Evolutionary conservation across 2,797 vertebrate species (phyloP).

Genomic region (Sebastiscus albofasciatus): DNA sequence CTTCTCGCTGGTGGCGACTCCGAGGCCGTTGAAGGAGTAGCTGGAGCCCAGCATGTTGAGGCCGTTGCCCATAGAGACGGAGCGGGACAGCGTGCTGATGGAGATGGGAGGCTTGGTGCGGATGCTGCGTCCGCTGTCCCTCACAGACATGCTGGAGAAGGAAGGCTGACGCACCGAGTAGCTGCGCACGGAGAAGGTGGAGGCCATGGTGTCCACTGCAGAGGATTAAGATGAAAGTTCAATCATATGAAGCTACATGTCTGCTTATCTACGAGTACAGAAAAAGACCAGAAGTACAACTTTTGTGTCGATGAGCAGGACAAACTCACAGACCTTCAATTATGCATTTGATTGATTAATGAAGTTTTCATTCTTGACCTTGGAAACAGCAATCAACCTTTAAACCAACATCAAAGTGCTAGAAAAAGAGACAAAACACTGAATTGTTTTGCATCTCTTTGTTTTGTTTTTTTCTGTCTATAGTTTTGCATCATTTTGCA

Average conservation of each 20-base stretch:
- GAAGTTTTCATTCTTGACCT: neutral
- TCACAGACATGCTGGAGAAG: conserved; percentile 76
- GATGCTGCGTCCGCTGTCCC: conserved; percentile 73
- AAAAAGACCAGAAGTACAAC: neutral
- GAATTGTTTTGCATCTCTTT: neutral
- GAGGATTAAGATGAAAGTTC: neutral
- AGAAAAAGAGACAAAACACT: neutral
- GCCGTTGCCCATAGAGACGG: conserved; percentile 78
- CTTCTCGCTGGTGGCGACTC: conserved; percentile 74
- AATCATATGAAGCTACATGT: neutral
- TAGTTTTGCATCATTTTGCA: neutral
- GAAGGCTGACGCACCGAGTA: conserved; percentile 80
- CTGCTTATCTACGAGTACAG: neutral
- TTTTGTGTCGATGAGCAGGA: neutral
- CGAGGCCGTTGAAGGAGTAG: conserved; percentile 69
- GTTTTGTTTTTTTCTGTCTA: neutral
- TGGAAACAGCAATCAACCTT: neutral
- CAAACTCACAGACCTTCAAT: neutral
- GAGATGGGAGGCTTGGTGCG: conserved; percentile 78
- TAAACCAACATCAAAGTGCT: neutral
- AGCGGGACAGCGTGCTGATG: conserved; percentile 62
- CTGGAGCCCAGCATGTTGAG: conserved; percentile 72
- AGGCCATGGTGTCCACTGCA: conserved; percentile 74
- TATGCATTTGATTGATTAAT: neutral
- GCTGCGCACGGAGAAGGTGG: conserved; percentile 75